Conservation (phyloP, 2,113 vertebrate genomes). For the Notothenia rossii region DNA sequence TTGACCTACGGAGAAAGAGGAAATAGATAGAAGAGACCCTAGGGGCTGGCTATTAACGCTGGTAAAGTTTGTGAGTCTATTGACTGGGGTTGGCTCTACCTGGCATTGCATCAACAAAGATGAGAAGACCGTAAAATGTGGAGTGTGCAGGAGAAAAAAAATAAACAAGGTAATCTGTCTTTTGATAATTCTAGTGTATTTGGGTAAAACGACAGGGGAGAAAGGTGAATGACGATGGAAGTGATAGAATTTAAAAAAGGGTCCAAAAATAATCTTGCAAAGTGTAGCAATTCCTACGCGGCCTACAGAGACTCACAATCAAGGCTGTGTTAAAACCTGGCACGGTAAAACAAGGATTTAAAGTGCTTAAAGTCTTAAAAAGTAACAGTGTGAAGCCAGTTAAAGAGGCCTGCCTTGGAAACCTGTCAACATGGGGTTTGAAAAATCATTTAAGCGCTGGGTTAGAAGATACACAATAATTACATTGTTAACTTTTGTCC, state of each 20-base stretch:
- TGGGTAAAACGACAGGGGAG: constrained; percentile 27
- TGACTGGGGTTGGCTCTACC: constrained; percentile 22
- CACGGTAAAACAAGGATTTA: constrained; percentile 66
- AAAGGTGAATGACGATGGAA: neutral
- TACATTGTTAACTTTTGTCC: constrained; percentile 66
- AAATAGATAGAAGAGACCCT: constrained; percentile 60
- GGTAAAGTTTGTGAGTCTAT: constrained; percentile 34
- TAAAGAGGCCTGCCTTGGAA: constrained; percentile 54
- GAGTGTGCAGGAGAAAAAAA: constrained; percentile 17
- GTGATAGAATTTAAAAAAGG: constrained; percentile 36
- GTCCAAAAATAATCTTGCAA: constrained; percentile 66
- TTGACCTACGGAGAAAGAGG: constrained; percentile 77
- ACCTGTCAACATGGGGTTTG: constrained; percentile 68
- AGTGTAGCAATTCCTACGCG: constrained; percentile 49
- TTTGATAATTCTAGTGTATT: constrained; percentile 38
- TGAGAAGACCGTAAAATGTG: constrained; percentile 21
- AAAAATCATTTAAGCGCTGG: constrained; percentile 51
- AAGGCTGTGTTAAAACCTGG: constrained; percentile 55
- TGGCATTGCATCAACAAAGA: constrained; percentile 13
- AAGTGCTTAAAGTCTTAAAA: constrained; percentile 76
- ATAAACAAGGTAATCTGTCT: constrained; percentile 36
- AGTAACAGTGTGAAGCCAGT: constrained; percentile 57
- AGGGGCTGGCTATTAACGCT: constrained; percentile 66
- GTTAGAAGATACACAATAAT: constrained; percentile 60
- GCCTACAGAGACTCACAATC: constrained; percentile 60